Evolutionary conservation across 2,888 invertebrate species (phyloP).

Genomic region (Apodemia mormo): DNA sequence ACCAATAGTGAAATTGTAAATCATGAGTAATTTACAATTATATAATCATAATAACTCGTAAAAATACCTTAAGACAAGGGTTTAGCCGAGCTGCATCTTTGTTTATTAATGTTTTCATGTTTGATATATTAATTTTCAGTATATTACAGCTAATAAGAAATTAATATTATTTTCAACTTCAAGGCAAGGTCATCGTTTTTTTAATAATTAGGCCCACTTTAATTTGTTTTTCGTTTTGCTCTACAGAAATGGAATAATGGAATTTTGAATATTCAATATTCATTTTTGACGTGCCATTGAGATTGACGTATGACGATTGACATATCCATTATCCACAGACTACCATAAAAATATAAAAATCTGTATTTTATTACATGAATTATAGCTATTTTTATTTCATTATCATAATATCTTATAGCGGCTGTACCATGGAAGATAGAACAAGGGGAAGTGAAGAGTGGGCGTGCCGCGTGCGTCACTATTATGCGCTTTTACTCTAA

Average conservation of each 20-base stretch:
- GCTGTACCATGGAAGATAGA: no score
- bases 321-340: no score
- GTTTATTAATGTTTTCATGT: slow-evolving; percentile 57
- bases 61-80: slow-evolving; percentile 64
- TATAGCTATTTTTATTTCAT: no score
- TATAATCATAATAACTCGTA: background rate
- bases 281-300: no score
- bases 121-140: background rate
- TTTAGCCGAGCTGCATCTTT: slow-evolving; percentile 61
- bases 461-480: no score
- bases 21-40: slow-evolving; percentile 19
- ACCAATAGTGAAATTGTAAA: slow-evolving; percentile 41
- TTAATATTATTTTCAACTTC: background rate
- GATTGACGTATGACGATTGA: no score
- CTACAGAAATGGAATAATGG: background rate
- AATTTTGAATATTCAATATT: background rate
- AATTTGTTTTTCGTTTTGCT: background rate
- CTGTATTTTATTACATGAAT: no score
- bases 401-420: no score
- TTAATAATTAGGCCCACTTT: background rate
- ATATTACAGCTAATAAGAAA: background rate
- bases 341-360: no score
- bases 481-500: no score
- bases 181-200: background rate
- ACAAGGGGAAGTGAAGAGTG: no score